Evolutionary conservation across 2,888 invertebrate genomes (phyloP), one percentile per base, ranked within the genome.

Genomic region (Troglohyphantes excavatus): DNA sequence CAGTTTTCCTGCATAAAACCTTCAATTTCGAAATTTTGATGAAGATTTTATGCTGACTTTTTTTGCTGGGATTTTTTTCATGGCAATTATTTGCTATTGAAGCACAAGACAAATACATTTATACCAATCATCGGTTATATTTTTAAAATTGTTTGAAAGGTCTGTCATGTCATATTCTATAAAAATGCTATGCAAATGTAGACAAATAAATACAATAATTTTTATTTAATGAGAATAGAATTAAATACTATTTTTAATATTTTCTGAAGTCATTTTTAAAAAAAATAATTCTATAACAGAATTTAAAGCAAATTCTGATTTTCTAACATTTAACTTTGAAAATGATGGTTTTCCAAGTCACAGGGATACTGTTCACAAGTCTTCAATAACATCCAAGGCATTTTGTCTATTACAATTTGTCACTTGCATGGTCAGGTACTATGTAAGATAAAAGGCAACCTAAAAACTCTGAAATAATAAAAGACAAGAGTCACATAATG

Each of bases 271-370:
- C 17, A 53, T 53, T 53, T 53, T 53, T 53, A 17, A 17, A 53
- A 53, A 53, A 53, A 53, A 53, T 53, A 53, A 53, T 53, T n/a
- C 13, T 53, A 13, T 53, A n/a, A 53, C 53, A 53, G 53, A 53
- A n/a, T n/a, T 53, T n/a, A 53, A 53, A 13, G n/a, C 5, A 53
- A 53, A 13, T 53, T 53, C 53, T 53, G 53, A 53, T 13, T 53
- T 53, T 53, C n/a, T 13, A 53, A 53, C 53, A 53, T 53, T 53
- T 53, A 53, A 53, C 53, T 53, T 53, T 53, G 53, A 53, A 53
- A 53, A 53, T n/a, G 53, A 53, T 53, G 53, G 53, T n/a, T n/a
- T 17, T 53, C 17, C 53, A 53, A 53, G 53, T 53, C 53, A 53
- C 53, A 53, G 53, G 53, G 53, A 53, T 53, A 53, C 53, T 53